Base-by-base conservation (phyloP, 2,888 invertebrate genomes). In the Drosophila neonasuta region DNA sequence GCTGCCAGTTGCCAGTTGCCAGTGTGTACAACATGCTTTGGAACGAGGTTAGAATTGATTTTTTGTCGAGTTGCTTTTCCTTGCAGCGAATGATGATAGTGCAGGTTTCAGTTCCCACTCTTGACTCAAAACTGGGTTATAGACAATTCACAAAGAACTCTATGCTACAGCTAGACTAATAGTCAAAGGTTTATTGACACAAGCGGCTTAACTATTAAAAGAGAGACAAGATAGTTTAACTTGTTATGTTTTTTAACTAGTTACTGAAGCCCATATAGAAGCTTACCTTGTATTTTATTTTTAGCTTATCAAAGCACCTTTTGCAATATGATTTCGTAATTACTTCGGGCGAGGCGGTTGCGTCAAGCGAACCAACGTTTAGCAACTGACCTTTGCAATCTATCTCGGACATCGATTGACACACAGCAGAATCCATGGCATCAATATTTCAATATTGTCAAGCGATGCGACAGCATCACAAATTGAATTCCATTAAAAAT, bases 41-140 rank as follows among this genome's bases (percentile, higher is more conserved):
- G n/a, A 84, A 78, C 74, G 80, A 71, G 82, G 82, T 74, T 82
- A 78, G 64, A 82, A 82, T 82, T 81, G 82, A 82, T 82, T 82
- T 82, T 84, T 81, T 77, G 66, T 54, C 50, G 54, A 73, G 69
- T 60, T 65, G 20, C 24, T 49, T 36, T 44, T 45, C 42, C 55
- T 62, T 45, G 55, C 42, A 62, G 59, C 20, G 62, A 55, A 63
- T 46, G 75, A 81, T 72, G 75, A 81, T 72, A 79, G 80, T 52
- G 67, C 76, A 76, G 63, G 67, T 55, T 65, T 59, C 64, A 42
- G 42, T 64, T 4, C 42, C 34, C 45, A 44, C 48, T 34, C 41
- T 54, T 56, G 48, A 6, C 55, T 46, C 46, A 17, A 17, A 74
- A 71, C 62, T 71, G 71, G 67, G 75, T 48, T 74, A 71, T 51